A percentile compares a stretch with the other conserved stretches of the same genome.
phyloP scores from a whole-genome alignment of 2,888 invertebrate species.

The Herminia tarsipennalis region DNA sequence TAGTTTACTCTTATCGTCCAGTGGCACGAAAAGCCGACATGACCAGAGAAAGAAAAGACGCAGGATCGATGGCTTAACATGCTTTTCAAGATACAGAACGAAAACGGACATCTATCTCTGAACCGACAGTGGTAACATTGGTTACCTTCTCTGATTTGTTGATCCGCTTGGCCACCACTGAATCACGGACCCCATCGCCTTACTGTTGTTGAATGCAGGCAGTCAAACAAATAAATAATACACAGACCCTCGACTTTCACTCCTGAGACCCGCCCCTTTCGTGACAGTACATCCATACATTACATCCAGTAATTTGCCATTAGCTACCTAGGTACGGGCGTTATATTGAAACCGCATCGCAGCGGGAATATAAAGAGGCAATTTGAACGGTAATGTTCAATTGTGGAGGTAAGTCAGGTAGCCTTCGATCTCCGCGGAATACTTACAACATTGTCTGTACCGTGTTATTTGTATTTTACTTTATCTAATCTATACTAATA shows the following conservation, averaged over 20 bases:
- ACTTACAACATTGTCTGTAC: slow-evolving; percentile 25
- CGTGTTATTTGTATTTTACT: slow-evolving; percentile 32
- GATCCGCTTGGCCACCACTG: too few species aligned
- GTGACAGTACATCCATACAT: slow-evolving; percentile 30
- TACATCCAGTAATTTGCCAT: slow-evolving; percentile 35
- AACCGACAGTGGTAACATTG: too few species aligned
- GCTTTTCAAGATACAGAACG: too few species aligned
- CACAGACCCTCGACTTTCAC: slow-evolving; percentile 13
- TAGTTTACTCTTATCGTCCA: too few species aligned
- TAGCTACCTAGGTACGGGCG: slow-evolving; percentile 28
- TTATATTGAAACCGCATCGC: slow-evolving; percentile 46
- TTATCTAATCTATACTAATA: slow-evolving; percentile 32
- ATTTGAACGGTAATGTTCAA: slow-evolving; percentile 46
- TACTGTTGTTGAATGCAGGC: too few species aligned
- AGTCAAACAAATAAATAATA: not conserved
- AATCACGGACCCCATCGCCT: too few species aligned
- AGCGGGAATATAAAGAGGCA: slow-evolving; percentile 46
- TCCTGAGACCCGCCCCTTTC: slow-evolving; percentile 28
- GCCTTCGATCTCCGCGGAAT: slow-evolving; percentile 34
- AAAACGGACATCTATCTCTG: too few species aligned
- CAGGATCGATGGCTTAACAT: too few species aligned
- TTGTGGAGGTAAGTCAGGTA: slow-evolving; percentile 47
- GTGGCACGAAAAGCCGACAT: too few species aligned
- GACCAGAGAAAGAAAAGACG: too few species aligned
- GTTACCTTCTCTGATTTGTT: too few species aligned